Conservation (phyloP, 2,888 invertebrate genomes). For the Drosophila niveifrons region DNA sequence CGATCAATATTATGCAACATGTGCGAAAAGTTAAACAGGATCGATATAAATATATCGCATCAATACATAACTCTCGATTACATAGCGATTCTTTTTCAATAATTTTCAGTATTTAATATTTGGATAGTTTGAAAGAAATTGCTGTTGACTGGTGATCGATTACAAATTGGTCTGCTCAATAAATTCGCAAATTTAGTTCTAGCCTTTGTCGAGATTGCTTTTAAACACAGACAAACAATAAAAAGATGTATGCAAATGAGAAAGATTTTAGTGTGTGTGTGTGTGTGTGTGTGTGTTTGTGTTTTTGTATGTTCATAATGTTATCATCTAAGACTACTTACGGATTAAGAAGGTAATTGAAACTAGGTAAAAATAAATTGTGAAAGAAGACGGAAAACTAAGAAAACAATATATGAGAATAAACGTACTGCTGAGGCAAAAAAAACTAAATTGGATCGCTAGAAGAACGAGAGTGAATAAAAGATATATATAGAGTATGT, state of each 20-base stretch:
- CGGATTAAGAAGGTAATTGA: slow-evolving; percentile 29
- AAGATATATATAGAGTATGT: not conserved
- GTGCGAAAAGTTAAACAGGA: too few relatives aligned
- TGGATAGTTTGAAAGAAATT: too few relatives aligned
- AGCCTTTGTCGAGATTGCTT: not conserved
- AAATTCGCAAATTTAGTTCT: not conserved
- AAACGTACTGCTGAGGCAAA: slow-evolving; percentile 17
- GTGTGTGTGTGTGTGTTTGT: slow-evolving; percentile 6
- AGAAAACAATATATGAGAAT: slow-evolving; percentile 13
- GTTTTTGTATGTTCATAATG: slow-evolving; percentile 8
- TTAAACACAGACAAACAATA: not conserved
- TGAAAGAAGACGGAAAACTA: slow-evolving; percentile 9
- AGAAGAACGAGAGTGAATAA: slow-evolving; percentile 13
- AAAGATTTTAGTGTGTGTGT: not conserved
- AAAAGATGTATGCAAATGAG: not conserved
- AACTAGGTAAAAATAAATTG: slow-evolving; percentile 22
- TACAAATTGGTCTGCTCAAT: too few relatives aligned
- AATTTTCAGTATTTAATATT: too few relatives aligned
- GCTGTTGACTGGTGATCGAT: too few relatives aligned
- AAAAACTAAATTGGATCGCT: slow-evolving; percentile 16
- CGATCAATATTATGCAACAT: too few relatives aligned
- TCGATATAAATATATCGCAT: not conserved
- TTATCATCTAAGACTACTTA: slow-evolving; percentile 40
- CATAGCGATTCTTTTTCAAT: too few relatives aligned
- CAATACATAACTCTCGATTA: not conserved